phyloP scores from a whole-genome alignment of 1,140 invertebrate species.

The Scylla paramamosain region DNA sequence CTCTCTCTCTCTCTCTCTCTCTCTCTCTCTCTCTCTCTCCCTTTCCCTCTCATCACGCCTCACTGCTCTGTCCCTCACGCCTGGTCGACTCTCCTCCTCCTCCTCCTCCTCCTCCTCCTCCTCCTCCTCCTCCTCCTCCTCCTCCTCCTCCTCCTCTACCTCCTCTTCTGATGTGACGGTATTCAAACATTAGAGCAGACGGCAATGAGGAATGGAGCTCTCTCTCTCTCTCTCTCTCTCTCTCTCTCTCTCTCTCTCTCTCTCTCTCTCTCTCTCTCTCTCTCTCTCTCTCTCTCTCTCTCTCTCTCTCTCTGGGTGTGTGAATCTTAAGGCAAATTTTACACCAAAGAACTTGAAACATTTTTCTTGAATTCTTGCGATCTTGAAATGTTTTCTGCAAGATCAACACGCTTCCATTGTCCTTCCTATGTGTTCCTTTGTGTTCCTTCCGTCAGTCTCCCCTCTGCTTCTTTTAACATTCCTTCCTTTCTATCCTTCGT shows the following conservation, averaged over 20 bases:
- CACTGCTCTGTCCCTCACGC: no score
- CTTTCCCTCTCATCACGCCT: neutral
- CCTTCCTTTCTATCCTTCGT: no score
- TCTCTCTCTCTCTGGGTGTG: neutral
- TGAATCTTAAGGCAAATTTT: no score
- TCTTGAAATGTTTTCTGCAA: no score
- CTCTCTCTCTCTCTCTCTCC: slow-evolving; percentile 27
- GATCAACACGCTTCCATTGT: neutral
- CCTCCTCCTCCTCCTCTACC: no score
- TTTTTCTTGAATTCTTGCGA: neutral
- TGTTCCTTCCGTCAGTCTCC: neutral
- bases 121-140: no score
- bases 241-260: neutral
- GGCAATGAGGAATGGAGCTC: neutral
- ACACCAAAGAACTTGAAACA: no score
- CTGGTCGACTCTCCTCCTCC: no score
- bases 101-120: no score
- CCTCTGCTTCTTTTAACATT: neutral
- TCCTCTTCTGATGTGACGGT: no score
- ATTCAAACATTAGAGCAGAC: no score
- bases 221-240: slow-evolving; percentile 29
- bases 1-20: slow-evolving; percentile 33
- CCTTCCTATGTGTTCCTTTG: neutral
- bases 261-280: neutral
- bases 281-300: slow-evolving; percentile 11